A percentile compares a stretch with the other conserved stretches of the same genome.
Evolutionary conservation across 2,797 vertebrate species (phyloP).

Genomic region (Mionectes olivaceus): DNA sequence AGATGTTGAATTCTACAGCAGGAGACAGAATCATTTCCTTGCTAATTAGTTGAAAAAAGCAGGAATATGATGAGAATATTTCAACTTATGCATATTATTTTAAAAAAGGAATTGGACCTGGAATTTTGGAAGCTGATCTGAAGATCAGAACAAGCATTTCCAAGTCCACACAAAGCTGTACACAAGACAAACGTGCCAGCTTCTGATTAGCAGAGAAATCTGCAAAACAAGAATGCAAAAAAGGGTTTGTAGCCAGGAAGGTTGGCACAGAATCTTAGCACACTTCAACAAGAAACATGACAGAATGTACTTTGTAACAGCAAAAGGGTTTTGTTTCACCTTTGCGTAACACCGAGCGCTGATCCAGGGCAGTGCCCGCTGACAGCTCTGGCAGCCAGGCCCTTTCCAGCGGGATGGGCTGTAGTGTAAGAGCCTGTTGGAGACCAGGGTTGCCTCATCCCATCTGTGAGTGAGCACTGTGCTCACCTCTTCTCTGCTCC

Average conservation of each 20-base stretch:
- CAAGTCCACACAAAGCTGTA: not conserved
- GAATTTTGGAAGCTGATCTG: not conserved
- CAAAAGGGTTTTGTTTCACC: not conserved
- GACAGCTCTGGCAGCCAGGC: not conserved
- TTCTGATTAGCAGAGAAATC: not conserved
- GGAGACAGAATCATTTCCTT: not conserved
- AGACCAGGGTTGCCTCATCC: not conserved
- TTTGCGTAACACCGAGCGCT: accelerated
- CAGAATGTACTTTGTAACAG: not conserved
- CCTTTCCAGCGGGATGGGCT: not conserved
- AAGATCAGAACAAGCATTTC: not conserved
- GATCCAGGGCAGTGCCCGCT: not conserved
- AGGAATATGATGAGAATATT: not conserved
- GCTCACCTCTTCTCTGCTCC: not conserved
- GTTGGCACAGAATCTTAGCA: not conserved
- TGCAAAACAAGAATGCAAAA: not conserved
- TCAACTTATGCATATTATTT: not conserved
- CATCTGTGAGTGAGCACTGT: not conserved
- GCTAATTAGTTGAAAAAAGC: not conserved
- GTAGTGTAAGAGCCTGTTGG: not conserved
- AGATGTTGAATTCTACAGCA: not conserved
- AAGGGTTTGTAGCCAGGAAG: not conserved
- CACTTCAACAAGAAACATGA: not conserved
- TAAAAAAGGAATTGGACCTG: not conserved
- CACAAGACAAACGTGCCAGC: accelerated